Conservation (phyloP, 64 coral and sea anemone genomes). For the Porites australiensis region DNA sequence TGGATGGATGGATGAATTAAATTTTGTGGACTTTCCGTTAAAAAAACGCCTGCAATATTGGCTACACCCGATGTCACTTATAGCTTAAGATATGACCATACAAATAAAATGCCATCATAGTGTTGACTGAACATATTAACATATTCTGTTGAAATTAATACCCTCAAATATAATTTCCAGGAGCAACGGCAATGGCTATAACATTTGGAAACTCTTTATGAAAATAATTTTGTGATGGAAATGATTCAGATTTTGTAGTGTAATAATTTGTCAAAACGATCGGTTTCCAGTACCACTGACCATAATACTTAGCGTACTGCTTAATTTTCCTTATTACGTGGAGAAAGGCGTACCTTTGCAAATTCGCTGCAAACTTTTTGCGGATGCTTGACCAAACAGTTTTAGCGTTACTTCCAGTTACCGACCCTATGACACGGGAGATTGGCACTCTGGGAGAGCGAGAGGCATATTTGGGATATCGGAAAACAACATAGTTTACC, state of each 20-base stretch:
- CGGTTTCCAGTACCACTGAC: not conserved
- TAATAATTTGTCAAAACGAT: not conserved
- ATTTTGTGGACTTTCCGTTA: too few species aligned
- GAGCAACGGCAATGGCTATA: conserved; percentile 24
- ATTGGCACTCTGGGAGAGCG: not conserved
- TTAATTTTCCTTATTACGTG: conserved; percentile 2
- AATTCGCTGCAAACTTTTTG: not conserved
- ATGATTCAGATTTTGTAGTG: not conserved
- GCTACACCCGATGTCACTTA: too few species aligned
- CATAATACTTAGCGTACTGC: too few species aligned
- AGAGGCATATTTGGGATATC: not conserved
- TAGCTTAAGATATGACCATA: too few species aligned
- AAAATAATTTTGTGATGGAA: not conserved
- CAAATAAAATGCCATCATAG: too few species aligned
- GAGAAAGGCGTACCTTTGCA: conserved; percentile 6
- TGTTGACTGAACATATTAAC: too few species aligned
- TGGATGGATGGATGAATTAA: too few species aligned
- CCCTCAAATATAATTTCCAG: not conserved
- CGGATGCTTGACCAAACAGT: not conserved
- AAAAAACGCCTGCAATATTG: too few species aligned
- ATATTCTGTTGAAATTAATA: too few species aligned
- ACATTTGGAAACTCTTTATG: not conserved
- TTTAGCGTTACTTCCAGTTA: conserved; percentile 25
- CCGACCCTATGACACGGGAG: not conserved
- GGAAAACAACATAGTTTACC: conserved; percentile 6